Conservation (phyloP, 2,797 vertebrate genomes). For the Pangasius djambal region DNA sequence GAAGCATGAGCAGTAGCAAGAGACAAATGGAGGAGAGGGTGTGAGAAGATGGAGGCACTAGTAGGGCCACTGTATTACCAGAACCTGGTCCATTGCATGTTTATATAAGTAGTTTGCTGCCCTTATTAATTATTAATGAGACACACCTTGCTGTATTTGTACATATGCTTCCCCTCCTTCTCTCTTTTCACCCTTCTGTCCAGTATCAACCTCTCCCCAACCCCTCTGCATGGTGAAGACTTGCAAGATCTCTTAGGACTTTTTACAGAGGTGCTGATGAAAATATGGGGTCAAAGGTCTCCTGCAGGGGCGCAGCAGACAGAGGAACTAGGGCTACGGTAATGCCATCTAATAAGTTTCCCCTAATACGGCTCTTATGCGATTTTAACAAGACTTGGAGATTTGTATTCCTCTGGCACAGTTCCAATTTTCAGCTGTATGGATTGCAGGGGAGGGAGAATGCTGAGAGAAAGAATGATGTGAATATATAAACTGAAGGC, state of each 20-base stretch:
- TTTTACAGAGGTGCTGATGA: constrained; percentile 42
- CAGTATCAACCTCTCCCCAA: background rate
- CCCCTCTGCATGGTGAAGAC: background rate
- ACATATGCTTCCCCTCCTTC: constrained; percentile 6
- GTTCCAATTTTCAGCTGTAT: constrained; percentile 23
- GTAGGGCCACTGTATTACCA: constrained; percentile 59
- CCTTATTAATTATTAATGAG: background rate
- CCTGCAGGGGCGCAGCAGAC: constrained; percentile 13
- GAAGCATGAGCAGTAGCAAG: constrained; percentile 24
- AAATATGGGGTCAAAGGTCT: constrained; percentile 34
- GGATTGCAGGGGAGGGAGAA: constrained; percentile 19
- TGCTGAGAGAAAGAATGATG: constrained; percentile 47
- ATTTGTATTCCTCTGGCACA: constrained; percentile 29
- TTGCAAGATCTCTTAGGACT: constrained; percentile 43
- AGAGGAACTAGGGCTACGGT: background rate
- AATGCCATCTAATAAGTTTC: constrained; percentile 39
- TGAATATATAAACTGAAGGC: constrained; percentile 49
- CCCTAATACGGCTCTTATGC: constrained; percentile 23
- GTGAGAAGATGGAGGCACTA: background rate
- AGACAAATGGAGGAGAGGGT: background rate
- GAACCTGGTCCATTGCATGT: background rate
- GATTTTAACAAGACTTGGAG: constrained; percentile 21
- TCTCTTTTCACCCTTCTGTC: constrained; percentile 12
- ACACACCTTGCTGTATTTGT: background rate
- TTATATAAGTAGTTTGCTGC: background rate